phyloP scores from a whole-genome alignment of 2,113 vertebrate genomes.

The Plotosus lineatus region DNA sequence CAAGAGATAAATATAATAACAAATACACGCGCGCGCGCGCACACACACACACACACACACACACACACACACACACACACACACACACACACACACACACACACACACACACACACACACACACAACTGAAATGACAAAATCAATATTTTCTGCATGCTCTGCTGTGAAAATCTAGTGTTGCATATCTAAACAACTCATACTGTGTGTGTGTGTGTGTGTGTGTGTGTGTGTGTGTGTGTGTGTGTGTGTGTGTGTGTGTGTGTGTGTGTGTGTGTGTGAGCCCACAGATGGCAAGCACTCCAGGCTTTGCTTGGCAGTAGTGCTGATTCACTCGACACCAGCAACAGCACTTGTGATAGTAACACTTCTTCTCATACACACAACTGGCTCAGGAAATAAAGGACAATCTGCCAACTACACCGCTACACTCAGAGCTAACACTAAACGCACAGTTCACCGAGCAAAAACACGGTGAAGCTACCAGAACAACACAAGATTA shows the following conservation, averaged over 20 bases:
- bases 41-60: too few relatives aligned
- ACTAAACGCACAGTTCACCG: conserved; percentile 13
- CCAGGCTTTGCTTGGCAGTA: conserved; percentile 41
- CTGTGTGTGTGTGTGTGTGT: conserved; percentile 6
- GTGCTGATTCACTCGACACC: conserved; percentile 54
- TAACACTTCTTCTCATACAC: conserved; percentile 43
- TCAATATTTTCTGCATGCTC: neutral
- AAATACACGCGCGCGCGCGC: too few relatives aligned
- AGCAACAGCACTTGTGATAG: conserved; percentile 40
- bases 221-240: conserved; percentile 9
- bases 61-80: too few relatives aligned
- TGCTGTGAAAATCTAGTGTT: conserved; percentile 14
- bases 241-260: conserved; percentile 6
- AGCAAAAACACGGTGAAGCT: conserved; percentile 12
- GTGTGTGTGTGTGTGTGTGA: conserved; percentile 8
- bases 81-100: too few relatives aligned
- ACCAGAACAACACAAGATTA: neutral
- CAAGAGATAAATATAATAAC: too few relatives aligned
- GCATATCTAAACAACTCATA: neutral
- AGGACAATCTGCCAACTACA: conserved; percentile 25
- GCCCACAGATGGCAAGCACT: conserved; percentile 23
- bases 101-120: too few relatives aligned
- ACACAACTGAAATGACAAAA: too few relatives aligned
- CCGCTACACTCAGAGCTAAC: neutral
- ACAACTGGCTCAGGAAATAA: conserved; percentile 34